A percentile compares a stretch with the other conserved stretches of the same genome.
phyloP scores from a whole-genome alignment of 64 coral and sea anemone species.

The Porites lutea region DNA sequence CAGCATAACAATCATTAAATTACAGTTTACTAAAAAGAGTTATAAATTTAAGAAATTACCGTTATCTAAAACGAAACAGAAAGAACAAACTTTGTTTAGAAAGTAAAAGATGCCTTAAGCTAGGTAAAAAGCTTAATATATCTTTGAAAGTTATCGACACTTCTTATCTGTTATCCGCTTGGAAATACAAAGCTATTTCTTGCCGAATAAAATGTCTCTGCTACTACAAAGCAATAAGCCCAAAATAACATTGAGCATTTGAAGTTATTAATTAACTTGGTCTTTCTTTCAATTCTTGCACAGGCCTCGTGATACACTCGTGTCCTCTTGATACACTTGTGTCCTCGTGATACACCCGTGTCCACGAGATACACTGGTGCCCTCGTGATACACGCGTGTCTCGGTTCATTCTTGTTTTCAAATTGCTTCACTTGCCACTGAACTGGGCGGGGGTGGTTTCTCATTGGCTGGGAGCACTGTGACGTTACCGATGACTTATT shows the following conservation, averaged over 20 bases:
- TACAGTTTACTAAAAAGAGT: too few species aligned
- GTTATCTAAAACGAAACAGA: neutral
- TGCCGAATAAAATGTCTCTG: neutral
- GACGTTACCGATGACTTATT: neutral
- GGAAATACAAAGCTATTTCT: neutral
- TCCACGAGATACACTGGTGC: too few species aligned
- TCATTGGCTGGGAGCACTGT: neutral
- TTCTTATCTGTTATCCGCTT: neutral
- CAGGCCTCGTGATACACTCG: neutral
- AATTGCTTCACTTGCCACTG: neutral
- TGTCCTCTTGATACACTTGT: neutral
- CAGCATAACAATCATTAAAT: too few species aligned
- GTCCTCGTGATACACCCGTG: neutral
- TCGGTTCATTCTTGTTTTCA: neutral
- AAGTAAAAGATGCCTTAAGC: slow-evolving; percentile 19
- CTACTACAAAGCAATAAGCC: neutral
- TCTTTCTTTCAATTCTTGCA: neutral
- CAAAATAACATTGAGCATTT: neutral
- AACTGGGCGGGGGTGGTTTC: neutral
- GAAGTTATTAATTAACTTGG: neutral
- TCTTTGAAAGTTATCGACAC: neutral
- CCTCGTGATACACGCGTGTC: neutral
- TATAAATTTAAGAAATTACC: neutral
- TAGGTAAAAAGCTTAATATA: neutral
- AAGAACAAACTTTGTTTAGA: neutral